Evolutionary conservation across 1,140 invertebrate species (phyloP), one percentile per base, ranked within the genome.

Genomic region (Drosophila pachea): DNA sequence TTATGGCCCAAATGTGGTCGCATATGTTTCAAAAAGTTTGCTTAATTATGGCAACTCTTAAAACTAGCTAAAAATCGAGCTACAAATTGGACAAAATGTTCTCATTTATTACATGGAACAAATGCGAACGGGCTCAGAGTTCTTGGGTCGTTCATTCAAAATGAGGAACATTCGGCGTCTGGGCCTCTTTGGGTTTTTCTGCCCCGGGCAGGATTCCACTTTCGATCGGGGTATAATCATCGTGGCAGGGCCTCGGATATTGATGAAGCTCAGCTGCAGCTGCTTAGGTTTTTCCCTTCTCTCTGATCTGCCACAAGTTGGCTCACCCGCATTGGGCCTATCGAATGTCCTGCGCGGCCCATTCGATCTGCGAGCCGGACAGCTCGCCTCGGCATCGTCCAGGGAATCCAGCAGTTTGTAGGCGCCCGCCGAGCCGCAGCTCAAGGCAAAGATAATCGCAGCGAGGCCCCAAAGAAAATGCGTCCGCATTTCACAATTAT

Each of bases 31-130:
- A 40, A 29, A 54, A 70, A 71, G 33, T 63, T 59, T 73, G 29
- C 40, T 62, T 84, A 84, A 83, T 83, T 83, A 63, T 54, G 45
- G 54, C 22, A 22, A 22, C 64, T 73, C 79, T 73, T 70, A 60
- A 48, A 68, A 62, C 40, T 56, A 52, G 7, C 22, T 32, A 49
- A 60, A 60, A 60, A 38, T 4, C 22, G 4, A 49, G 42, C 29
- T 12, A 11, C 4, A 31, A 31, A 49, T 53, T 50, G 45, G 29
- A 47, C 4, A 33, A 43, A 43, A 2, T 43, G 6, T 12, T 40
- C 22, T 22, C n/a, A 6, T 36, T 4, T 52, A 2, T 60, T 58
- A 56, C 14, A 53, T 43, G 12, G 32, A 42, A 31, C 12, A 14
- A 45, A 31, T 6, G 55, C 22, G 49, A 11, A 11, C 4, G 5